Base-by-base conservation (phyloP, 2,113 vertebrate species). In the Gymnocephalus cernua region DNA sequence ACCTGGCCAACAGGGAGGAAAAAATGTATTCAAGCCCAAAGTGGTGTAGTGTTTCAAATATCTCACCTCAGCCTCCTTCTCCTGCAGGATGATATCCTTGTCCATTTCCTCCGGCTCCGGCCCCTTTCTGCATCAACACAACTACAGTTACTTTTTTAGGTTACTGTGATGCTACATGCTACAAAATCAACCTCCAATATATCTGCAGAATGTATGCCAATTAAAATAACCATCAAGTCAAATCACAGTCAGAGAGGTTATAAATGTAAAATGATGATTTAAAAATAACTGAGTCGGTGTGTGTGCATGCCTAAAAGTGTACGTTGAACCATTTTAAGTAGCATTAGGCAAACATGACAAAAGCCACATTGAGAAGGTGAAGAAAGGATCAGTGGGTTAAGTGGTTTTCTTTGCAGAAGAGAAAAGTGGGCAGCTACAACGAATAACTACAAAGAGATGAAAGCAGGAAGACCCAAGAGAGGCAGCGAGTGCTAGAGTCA, bases 1-100 rank as follows among this genome's bases (percentile, higher is more conserved):
- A 62, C 3, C 29, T n/a, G 11, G 27, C 25, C 6, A 50, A 64
- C 2, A 2, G 16, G 35, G 10, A 23, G 18, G 14, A 6, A 32
- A 41, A 47, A 58, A 35, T 4, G 2, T 23, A 25, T 23, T 50
- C 7, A n/a, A 15, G 32, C 15, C n/a, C 3, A 16, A 53, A 47
- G 38, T 32, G 35, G 4, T 10, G 25, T 7, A 10, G 12, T 23
- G 32, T 64, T 23, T 45, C 2, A 32, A 48, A n/a, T 38, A 1
- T 58, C 82, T 71, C 91, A 99, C 98, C 96, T 99, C 98, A 77
- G 98, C 98, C 94, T 99, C 98, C 95, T 99, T 99, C 94, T 99
- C 98, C 91, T 95, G 96, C 47, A 99, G 94, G 90, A 99, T 99
- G 80, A 98, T 97, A 79, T 99, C 98, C 94, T 99, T 99, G 90